Evolutionary conservation across 53 echinoderm and acorn worm species (phyloP).

Genomic region (Actinopyga echinites): DNA sequence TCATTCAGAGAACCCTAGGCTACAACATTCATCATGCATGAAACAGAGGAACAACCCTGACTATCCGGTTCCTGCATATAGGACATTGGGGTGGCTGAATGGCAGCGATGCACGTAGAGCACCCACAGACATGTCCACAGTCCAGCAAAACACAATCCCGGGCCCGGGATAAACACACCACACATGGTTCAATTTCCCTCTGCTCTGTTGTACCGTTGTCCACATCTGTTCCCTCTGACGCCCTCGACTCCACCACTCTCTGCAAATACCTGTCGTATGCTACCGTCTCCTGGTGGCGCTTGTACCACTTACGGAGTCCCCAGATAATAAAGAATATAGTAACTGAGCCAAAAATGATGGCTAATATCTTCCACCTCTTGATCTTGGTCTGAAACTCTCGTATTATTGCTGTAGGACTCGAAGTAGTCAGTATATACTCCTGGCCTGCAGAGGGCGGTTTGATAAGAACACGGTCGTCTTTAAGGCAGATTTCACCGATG

Average conservation of each 20-base stretch:
- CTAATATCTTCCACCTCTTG: slow-evolving; percentile 63
- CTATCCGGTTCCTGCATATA: slow-evolving; percentile 90
- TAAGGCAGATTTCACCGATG: slow-evolving; percentile 78
- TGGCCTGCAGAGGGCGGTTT: slow-evolving; percentile 65
- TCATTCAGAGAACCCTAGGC: neutral
- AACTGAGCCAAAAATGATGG: slow-evolving; percentile 70
- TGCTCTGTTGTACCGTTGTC: slow-evolving; percentile 41
- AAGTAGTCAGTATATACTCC: slow-evolving; percentile 69
- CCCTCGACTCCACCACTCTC: slow-evolving; percentile 68
- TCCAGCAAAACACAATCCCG: slow-evolving; percentile 90
- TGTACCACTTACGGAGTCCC: slow-evolving; percentile 64
- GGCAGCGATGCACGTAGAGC: slow-evolving; percentile 68
- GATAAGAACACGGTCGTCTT: slow-evolving; percentile 63
- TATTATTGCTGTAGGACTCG: slow-evolving; percentile 63
- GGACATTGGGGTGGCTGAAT: slow-evolving; percentile 95
- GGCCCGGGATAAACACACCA: slow-evolving; percentile 76
- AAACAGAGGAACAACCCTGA: slow-evolving; percentile 85
- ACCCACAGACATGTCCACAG: slow-evolving; percentile 95
- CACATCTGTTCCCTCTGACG: slow-evolving; percentile 65
- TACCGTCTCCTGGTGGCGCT: slow-evolving; percentile 54
- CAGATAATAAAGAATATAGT: slow-evolving; percentile 61
- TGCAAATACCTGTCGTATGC: slow-evolving; percentile 65
- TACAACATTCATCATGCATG: slow-evolving; percentile 64
- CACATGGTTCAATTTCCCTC: slow-evolving; percentile 73
- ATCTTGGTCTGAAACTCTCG: slow-evolving; percentile 69